Evolutionary conservation across 2,113 vertebrate species (phyloP), one percentile per base, ranked within the genome.

Genomic region (Alligator sinensis): DNA sequence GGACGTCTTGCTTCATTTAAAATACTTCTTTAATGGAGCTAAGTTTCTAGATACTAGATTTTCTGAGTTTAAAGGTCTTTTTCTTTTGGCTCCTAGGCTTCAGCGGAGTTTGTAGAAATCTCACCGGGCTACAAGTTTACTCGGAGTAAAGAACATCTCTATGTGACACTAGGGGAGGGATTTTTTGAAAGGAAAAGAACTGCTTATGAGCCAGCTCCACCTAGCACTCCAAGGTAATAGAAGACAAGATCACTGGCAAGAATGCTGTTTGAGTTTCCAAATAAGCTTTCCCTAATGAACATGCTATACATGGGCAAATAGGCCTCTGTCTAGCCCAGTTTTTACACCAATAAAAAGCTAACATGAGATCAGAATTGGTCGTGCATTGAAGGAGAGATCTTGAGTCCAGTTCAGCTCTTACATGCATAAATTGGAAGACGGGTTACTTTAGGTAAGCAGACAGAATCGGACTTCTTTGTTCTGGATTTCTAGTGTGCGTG

Each of bases 121-220:
- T 96, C 91, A 28, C 95, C 97, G 60, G 96, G 97, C 68, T 97
- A 97, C 78, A 79, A 77, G 47, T 83, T 97, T 11, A 2, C 83
- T 83, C 93, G 70, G 63, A 96, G 80, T 80, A 95, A 80, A 25
- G 94, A 97, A 22, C 93, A 92, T 83, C 96, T 97, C 87, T 95
- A 88, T 0, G 94, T 97, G 74, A 93, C 82, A 10, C 86, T 97
- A 77, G 96, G 96, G 25, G 97, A 98, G 12, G 92, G 96, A 60
- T 91, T 96, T 86, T 97, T 96, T 84, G 84, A 30, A 18, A 64
- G 57, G 80, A 89, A 83, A 84, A 92, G 84, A n/a, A 30, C 5
- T 13, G 6, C 27, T 24, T 77, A 93, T 18, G 54, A 64, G 17
- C 64, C 34, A 57, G 25, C 24, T 63, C 70, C 86, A 21, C 28